Percentiles rank a stretch among this genome's conserved stretches.
These are phyloP conservation scores for Stegostoma tigrinum DNA, from an alignment of 2,113 vertebrate species.

Conservation along the genomic window DNA sequence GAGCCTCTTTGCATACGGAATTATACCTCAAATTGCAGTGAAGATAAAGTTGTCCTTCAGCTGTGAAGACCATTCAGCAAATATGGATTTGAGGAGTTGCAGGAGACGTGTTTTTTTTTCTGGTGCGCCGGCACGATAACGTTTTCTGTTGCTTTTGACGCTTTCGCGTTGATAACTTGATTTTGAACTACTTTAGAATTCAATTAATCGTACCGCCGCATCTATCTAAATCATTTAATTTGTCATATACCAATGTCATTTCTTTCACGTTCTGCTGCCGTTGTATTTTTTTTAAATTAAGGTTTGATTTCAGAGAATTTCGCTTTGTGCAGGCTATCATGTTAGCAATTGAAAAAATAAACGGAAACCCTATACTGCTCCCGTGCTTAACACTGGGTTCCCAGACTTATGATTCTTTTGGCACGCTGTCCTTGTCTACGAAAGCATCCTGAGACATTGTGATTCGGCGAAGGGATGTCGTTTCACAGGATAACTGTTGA, in stretches of 20 bases:
- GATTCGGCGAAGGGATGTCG: slow-evolving; percentile 42
- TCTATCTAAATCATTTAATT: neutral
- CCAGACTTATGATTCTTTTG: slow-evolving; percentile 55
- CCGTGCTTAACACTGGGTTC: slow-evolving; percentile 53
- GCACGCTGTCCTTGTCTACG: slow-evolving; percentile 44
- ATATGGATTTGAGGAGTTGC: neutral
- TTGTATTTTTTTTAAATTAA: slow-evolving; percentile 40
- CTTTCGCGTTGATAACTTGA: neutral
- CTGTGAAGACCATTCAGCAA: neutral
- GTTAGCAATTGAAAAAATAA: slow-evolving; percentile 58
- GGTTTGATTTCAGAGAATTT: slow-evolving; percentile 48
- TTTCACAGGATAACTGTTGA: slow-evolving; percentile 42
- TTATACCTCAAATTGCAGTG: neutral
- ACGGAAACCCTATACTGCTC: slow-evolving; percentile 53
- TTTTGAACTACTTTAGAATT: neutral
- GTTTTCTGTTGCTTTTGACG: neutral
- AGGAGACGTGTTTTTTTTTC: too few species aligned
- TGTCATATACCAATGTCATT: neutral
- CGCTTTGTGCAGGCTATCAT: slow-evolving; percentile 53
- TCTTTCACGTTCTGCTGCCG: neutral
- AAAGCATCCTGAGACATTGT: slow-evolving; percentile 50
- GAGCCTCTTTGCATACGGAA: too few species aligned
- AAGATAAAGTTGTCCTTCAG: neutral
- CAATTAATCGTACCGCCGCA: neutral
- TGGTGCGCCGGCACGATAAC: too few species aligned